Conservation (phyloP, 1,140 invertebrate species). For the Sitobion miscanthi region DNA sequence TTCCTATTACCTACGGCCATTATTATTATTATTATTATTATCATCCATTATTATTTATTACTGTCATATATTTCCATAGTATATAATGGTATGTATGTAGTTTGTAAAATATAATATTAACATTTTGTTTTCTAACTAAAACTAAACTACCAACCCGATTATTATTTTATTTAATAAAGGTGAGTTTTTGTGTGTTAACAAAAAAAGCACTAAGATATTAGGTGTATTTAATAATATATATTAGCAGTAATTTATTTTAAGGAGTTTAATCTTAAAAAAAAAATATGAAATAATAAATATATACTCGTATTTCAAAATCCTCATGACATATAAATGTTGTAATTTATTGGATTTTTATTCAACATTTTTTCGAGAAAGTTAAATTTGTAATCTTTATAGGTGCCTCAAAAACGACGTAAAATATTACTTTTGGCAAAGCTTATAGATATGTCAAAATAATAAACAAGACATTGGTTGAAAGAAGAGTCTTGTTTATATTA, state of each 20-base stretch:
- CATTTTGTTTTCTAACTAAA: too few relatives aligned
- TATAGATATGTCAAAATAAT: slow-evolving; percentile 32
- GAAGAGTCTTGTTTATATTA: not conserved
- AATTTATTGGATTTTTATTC: slow-evolving; percentile 47
- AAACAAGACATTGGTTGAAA: slow-evolving; percentile 24
- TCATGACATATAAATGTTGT: slow-evolving; percentile 19
- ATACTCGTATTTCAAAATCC: not conserved
- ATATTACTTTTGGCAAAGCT: slow-evolving; percentile 51
- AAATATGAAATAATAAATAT: not conserved
- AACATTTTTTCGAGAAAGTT: slow-evolving; percentile 19
- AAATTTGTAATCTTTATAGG: slow-evolving; percentile 43
- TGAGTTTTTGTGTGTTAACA: not conserved
- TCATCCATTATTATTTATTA: too few relatives aligned
- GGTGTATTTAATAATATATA: not conserved
- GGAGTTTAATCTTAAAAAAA: slow-evolving; percentile 17
- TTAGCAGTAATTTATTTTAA: slow-evolving; percentile 33
- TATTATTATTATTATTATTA: too few relatives aligned
- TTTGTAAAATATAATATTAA: too few relatives aligned
- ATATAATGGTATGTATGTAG: too few relatives aligned
- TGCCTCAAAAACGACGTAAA: slow-evolving; percentile 22
- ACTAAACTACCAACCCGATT: not conserved
- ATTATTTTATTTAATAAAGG: not conserved
- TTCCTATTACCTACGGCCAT: too few relatives aligned
- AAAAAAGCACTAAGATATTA: not conserved
- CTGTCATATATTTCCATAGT: too few relatives aligned